Conservation (phyloP, 2,113 vertebrate genomes). For the Larimichthys crocea region DNA sequence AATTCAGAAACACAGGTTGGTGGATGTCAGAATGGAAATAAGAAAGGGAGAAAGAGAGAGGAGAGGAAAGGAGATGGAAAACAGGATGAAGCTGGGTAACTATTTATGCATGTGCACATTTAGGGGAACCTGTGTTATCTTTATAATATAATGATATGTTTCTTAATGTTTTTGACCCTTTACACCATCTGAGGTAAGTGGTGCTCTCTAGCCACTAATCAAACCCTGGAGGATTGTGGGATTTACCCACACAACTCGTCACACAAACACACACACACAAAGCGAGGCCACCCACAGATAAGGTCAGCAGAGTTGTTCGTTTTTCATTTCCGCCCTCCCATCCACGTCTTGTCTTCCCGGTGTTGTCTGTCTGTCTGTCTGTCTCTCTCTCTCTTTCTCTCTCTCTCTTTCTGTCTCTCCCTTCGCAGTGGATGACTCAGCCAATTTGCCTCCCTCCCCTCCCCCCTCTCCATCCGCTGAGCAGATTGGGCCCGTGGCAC, state of each 20-base stretch:
- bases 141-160: too few species aligned
- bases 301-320: slow-evolving; percentile 27
- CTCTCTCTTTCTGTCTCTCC: slow-evolving; percentile 74
- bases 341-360: slow-evolving; percentile 73
- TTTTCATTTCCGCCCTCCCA: slow-evolving; percentile 70
- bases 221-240: slow-evolving; percentile 8
- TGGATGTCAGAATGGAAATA: background rate
- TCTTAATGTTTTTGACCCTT: background rate
- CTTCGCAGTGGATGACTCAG: slow-evolving; percentile 91
- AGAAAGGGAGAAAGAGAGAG: background rate
- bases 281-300: slow-evolving; percentile 5
- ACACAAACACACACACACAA: slow-evolving; percentile 23
- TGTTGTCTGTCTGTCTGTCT: slow-evolving; percentile 66
- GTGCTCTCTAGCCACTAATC: slow-evolving; percentile 4
- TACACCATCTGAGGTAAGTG: slow-evolving; percentile 21
- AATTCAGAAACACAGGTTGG: background rate
- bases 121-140: background rate
- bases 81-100: background rate
- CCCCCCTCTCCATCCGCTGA: slow-evolving; percentile 95
- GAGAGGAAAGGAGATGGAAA: background rate
- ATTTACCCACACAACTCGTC: slow-evolving; percentile 10
- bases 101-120: background rate
- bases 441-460: slow-evolving; percentile 96
- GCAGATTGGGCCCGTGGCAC: slow-evolving; percentile 88
- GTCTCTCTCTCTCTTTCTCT: slow-evolving; percentile 71